Base-by-base conservation (phyloP, 2,888 invertebrate genomes). In the Idaea aversata region DNA sequence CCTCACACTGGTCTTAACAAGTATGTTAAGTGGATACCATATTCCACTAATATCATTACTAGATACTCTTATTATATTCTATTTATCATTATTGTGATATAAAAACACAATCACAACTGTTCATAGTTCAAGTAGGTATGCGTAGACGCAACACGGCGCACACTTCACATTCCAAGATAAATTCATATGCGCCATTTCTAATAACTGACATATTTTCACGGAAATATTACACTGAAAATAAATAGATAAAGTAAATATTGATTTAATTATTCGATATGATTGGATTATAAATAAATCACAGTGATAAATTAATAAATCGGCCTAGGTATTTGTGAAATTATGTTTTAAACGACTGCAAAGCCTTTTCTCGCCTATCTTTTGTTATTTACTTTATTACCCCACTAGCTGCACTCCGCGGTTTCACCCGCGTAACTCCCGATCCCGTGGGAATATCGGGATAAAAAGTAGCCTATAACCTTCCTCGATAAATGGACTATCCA, bases 181-280 rank as follows among this genome's bases (percentile, higher is more conserved):
- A 47, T 47, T 47, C 10, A 35, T 60, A n/a, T 34, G 15, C 15
- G 35, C n/a, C 15, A 34, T 61, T 61, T 25, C 34, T 61, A 34
- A 34, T 61, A 36, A 5, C 38, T 10, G 61, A 61, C 10, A 47
- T 61, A 15, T 38, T 38, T 47, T 10, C 5, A 25, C 47, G 15
- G 38, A 15, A 25, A 38, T 61, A 61, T 35, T 35, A 13, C 36
- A 36, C 15, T 36, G 13, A 16, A 15, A 6, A 47, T 47, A 47
- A 10, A 47, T 47, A 47, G 47, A 47, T 47, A 47, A 47, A 47
- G 47, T 47, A 47, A 47, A 47, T 47, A 47, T 13, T 61, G 15
- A 25, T 36, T 5, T 3, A 34, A n/a, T n/a, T 10, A 15, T 47
- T 34, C 64, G 65, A 63, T 13, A 62, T 63, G 73, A 67, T 61